Evolutionary conservation across 2,888 invertebrate species (phyloP), one percentile per base, ranked within the genome.

Genomic region (Ametastegia equiseti): DNA sequence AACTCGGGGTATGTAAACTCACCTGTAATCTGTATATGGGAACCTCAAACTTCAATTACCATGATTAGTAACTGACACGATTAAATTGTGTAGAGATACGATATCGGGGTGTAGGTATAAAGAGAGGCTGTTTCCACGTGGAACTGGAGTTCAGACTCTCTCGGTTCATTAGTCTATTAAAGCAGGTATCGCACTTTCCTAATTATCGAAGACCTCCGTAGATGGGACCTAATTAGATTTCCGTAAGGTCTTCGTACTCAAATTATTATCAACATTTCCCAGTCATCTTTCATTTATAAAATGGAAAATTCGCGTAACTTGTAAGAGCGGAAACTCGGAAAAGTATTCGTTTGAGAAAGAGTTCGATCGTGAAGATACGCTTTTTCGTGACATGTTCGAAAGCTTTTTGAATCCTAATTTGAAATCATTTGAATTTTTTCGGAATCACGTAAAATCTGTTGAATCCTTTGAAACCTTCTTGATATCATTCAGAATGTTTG

Each of bases 91-190:
- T 39, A 39, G 39, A 65, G 67, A 42, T 39, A 4, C 13, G 67
- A 67, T 36, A 67, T 23, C 23, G 19, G 30, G 60, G 60, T 30
- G 60, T 60, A 5, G n/a, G n/a, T n/a, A n/a, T n/a, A n/a, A n/a
- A 30, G 60, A 30, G 30, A 60, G 9, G 60, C 9, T 30, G 60
- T 3, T 60, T 15, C 15, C 4, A 4, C 5, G 30, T 15, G 13
- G 15, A 30, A 67, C 2, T 1, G 39, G 30, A 23, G 36, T 19
- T 67, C 19, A 23, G 39, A 67, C 36, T 67, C 39, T 67, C 36
- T 23, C 39, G 65, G 65, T 67, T 67, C 65, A 67, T 67, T 67
- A 39, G 23, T 67, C 19, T 67, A 39, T 39, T 39, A 19, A 36
- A 19, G 13, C 65, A 36, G 36, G 36, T 19, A 36, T 39, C 65